Conservation (phyloP, 2,888 invertebrate genomes). For the Embidobia sp. region DNA sequence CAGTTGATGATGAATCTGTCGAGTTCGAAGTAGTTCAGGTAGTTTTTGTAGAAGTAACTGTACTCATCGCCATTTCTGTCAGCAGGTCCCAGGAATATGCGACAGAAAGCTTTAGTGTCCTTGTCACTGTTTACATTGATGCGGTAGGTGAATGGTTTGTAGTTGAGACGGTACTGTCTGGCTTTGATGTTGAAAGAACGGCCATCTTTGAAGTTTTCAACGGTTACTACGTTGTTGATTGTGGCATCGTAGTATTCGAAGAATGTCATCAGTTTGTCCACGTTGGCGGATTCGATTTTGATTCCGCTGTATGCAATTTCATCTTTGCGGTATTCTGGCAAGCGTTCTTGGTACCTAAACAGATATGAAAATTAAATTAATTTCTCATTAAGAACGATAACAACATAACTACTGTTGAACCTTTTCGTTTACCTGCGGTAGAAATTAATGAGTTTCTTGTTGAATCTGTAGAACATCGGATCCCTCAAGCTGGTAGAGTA, state of each 20-base stretch:
- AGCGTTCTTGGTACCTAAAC: conserved; percentile 83
- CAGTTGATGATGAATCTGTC: conserved; percentile 84
- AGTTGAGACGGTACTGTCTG: conserved; percentile 87
- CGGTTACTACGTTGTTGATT: conserved; percentile 85
- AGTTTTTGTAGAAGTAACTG: conserved; percentile 80
- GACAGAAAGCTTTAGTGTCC: conserved; percentile 84
- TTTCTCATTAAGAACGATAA: background rate
- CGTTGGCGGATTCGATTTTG: conserved; percentile 84
- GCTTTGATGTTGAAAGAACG: conserved; percentile 83
- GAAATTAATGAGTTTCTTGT: conserved; percentile 85
- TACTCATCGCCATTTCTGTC: conserved; percentile 84
- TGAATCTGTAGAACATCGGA: conserved; percentile 87
- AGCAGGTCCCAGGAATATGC: conserved; percentile 88
- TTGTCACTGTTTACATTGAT: conserved; percentile 85
- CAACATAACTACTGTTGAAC: background rate
- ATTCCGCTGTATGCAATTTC: conserved; percentile 85
- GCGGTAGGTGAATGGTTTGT: conserved; percentile 86
- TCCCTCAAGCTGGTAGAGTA: conserved; percentile 87
- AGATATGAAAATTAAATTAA: no score
- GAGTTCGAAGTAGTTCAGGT: conserved; percentile 84
- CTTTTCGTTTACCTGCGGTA: conserved; percentile 69
- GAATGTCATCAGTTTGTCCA: conserved; percentile 87
- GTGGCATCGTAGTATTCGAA: conserved; percentile 86
- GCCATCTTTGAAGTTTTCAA: conserved; percentile 81
- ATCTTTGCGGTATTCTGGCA: conserved; percentile 84